Base-by-base conservation (phyloP, 2,888 invertebrate species). In the Trissolcus japonicus region DNA sequence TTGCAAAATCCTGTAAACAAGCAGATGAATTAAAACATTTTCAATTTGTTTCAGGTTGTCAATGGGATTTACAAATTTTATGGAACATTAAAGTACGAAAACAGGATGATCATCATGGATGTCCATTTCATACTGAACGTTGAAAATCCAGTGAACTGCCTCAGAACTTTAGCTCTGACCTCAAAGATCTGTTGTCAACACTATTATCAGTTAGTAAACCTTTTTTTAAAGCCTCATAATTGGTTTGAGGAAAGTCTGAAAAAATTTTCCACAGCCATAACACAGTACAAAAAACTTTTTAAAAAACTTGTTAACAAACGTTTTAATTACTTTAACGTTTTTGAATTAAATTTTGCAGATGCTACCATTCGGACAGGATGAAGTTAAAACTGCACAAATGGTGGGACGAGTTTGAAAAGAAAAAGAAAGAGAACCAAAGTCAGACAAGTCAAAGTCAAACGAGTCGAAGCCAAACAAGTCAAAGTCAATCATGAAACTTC, bases 21-120 rank as follows among this genome's bases (percentile, higher is more conserved):
- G 17, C 7, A 54, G n/a, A 29, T 54, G 1, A 48, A n/a, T 1
- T 54, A 29, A n/a, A 25, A 25, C 25, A 25, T 25, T 2, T 21
- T 4, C 21, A 21, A 21, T 21, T 35, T 35, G 40, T 67, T 68
- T n/a, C 9, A 69, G 69, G 11, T 43, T 41, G 4, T 29, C 4
- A 14, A 43, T 62, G 29, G n/a, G 1, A n/a, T 51, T n/a, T 71
- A 71, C 17, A 71, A 62, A 59, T 71, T 71, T 63, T 63, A 59
- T 40, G 71, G 71, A 53, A 63, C 71, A 2, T 43, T 71, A 19
- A 63, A 57, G 51, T 17, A 21, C 43, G 63, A 71, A 14, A 17
- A 57, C 7, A 17, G 53, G 9, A 11, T 14, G 1, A 51, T 57
- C 0, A 53, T 71, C 7, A 35, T 71, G 17, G 63, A 71, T 21